phyloP scores from a whole-genome alignment of 2,888 invertebrate species.

The Empis stercorea region DNA sequence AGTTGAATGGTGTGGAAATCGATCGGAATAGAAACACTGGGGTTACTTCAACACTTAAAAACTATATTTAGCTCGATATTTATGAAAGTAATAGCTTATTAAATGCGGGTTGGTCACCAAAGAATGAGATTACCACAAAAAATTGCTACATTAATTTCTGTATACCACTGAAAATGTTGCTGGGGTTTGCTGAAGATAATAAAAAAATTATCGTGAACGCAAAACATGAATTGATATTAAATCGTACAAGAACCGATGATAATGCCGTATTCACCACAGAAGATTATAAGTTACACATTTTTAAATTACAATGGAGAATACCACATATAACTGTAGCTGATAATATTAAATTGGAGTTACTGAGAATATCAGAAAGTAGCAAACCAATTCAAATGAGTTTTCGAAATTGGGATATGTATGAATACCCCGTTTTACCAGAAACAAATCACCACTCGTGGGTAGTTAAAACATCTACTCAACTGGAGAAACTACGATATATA shows the following conservation, averaged over 20 bases:
- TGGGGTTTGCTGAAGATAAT: too few relatives aligned
- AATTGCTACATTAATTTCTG: not conserved
- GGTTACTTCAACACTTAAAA: slow-evolving; percentile 23
- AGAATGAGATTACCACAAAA: not conserved
- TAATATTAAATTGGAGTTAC: slow-evolving; percentile 17
- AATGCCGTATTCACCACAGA: slow-evolving; percentile 12
- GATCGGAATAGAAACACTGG: slow-evolving; percentile 22
- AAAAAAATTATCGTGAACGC: slow-evolving; percentile 1
- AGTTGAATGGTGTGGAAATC: slow-evolving; percentile 22
- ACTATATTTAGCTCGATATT: slow-evolving; percentile 19
- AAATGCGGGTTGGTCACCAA: slow-evolving; percentile 19
- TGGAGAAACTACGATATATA: slow-evolving; percentile 29
- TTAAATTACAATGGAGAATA: slow-evolving; percentile 17
- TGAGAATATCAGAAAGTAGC: slow-evolving; percentile 6
- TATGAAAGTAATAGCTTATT: too few relatives aligned
- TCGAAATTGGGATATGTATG: slow-evolving; percentile 28
- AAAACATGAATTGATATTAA: slow-evolving; percentile 5
- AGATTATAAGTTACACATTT: slow-evolving; percentile 12
- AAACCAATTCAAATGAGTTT: slow-evolving; percentile 13
- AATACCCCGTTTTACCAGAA: slow-evolving; percentile 22
- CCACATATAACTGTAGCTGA: slow-evolving; percentile 14
- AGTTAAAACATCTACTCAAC: slow-evolving; percentile 21
- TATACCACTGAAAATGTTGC: not conserved
- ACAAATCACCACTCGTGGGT: slow-evolving; percentile 24
- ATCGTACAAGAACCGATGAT: slow-evolving; percentile 14